Conservation (phyloP, 2,113 vertebrate species). For the Lethenteron reissneri region DNA sequence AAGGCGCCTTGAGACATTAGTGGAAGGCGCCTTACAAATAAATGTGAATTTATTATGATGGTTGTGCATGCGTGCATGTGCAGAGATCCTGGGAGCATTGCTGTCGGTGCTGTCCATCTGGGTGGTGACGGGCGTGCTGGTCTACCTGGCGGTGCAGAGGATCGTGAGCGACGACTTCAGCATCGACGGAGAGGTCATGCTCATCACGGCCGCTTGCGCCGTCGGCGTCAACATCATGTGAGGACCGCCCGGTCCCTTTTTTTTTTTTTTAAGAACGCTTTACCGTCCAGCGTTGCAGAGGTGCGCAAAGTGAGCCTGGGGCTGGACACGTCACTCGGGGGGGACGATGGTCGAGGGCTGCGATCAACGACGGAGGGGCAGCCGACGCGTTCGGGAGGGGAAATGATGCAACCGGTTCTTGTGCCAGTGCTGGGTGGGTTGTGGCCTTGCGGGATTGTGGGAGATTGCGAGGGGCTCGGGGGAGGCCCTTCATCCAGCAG, state of each 20-base stretch:
- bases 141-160: slow-evolving; percentile 40
- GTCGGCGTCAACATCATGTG: slow-evolving; percentile 52
- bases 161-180: slow-evolving; percentile 38
- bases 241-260: slow-evolving; percentile 11
- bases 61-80: not conserved
- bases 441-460: no score
- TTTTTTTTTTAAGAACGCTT: not conserved
- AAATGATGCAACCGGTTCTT: no score
- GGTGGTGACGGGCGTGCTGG: slow-evolving; percentile 42
- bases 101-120: slow-evolving; percentile 61
- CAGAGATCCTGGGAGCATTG: slow-evolving; percentile 61
- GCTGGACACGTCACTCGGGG: no score
- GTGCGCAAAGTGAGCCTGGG: not conserved
- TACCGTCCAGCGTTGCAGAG: not conserved
- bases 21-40: no score
- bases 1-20: no score
- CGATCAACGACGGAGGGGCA: no score
- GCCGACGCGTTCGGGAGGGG: no score
- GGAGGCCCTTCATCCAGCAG: no score
- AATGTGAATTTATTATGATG: no score
- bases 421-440: no score
- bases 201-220: slow-evolving; percentile 52
- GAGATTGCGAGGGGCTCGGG: no score
- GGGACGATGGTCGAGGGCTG: no score
- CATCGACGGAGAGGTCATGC: slow-evolving; percentile 39